Evolutionary conservation across 2,113 vertebrate genomes (phyloP).

Genomic region (Tragelaphus strepsiceros): DNA sequence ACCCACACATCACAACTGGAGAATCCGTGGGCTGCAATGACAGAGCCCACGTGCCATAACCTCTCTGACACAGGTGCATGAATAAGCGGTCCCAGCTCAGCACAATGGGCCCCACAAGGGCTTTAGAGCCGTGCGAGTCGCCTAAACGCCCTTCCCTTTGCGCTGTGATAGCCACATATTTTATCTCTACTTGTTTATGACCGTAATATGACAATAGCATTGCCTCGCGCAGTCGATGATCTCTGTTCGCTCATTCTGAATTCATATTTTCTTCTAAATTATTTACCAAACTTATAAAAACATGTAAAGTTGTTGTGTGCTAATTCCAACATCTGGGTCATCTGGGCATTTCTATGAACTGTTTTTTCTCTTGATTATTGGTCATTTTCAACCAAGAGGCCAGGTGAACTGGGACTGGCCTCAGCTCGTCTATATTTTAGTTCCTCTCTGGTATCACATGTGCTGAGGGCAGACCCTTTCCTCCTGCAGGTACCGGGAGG

Average conservation of each 20-base stretch:
- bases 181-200: neutral
- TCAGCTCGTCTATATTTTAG: neutral
- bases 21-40: neutral
- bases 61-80: neutral
- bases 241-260: neutral
- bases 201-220: neutral
- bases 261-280: neutral
- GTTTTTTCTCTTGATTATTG: neutral
- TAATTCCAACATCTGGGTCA: too few species aligned
- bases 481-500: neutral
- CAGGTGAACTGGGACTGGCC: neutral
- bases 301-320: neutral
- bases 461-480: neutral
- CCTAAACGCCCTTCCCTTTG: neutral
- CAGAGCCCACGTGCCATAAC: rapidly evolving
- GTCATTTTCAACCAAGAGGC: neutral
- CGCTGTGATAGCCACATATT: neutral
- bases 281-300: neutral
- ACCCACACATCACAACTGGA: neutral
- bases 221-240: neutral
- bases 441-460: neutral
- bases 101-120: rapidly evolving
- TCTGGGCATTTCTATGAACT: neutral
- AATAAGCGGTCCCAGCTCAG: rapidly evolving
- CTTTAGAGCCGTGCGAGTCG: rapidly evolving